phyloP scores from a whole-genome alignment of 2,888 invertebrate species.

The Cenopis cana region DNA sequence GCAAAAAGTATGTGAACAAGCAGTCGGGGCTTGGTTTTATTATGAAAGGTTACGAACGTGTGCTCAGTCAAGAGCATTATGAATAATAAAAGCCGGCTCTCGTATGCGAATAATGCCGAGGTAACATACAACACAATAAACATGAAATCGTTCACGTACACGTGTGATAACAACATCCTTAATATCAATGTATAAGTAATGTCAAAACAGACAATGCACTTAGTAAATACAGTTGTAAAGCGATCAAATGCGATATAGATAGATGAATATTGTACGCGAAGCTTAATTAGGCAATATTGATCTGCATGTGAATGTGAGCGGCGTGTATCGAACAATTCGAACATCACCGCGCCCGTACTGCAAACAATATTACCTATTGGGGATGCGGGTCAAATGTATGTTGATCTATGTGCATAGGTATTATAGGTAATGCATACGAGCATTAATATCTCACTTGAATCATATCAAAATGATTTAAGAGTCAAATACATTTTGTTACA shows the following conservation, averaged over 20 bases:
- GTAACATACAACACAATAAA: conserved; percentile 40
- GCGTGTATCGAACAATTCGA: conserved; percentile 61
- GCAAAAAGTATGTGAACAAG: conserved; percentile 31
- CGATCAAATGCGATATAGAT: conserved; percentile 40
- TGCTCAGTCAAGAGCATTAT: conserved; percentile 42
- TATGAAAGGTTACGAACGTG: conserved; percentile 41
- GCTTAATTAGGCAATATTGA: conserved; percentile 73
- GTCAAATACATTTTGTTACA: neutral
- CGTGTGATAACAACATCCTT: conserved; percentile 51
- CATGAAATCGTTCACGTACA: conserved; percentile 35
- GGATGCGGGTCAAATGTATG: conserved; percentile 71
- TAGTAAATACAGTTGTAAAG: conserved; percentile 13
- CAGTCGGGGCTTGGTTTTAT: conserved; percentile 33
- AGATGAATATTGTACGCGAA: conserved; percentile 36
- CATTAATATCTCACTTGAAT: neutral
- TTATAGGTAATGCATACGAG: conserved; percentile 44
- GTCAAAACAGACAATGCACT: conserved; percentile 12
- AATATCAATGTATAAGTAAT: conserved; percentile 2
- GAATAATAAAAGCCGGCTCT: conserved; percentile 47
- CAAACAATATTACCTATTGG: conserved; percentile 70
- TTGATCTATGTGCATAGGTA: conserved; percentile 58
- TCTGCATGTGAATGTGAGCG: conserved; percentile 60
- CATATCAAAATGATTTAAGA: neutral
- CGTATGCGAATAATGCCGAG: conserved; percentile 49
- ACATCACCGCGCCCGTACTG: conserved; percentile 75